Evolutionary conservation across 2,888 invertebrate genomes (phyloP).

Genomic region (Sabellastarte sp.): DNA sequence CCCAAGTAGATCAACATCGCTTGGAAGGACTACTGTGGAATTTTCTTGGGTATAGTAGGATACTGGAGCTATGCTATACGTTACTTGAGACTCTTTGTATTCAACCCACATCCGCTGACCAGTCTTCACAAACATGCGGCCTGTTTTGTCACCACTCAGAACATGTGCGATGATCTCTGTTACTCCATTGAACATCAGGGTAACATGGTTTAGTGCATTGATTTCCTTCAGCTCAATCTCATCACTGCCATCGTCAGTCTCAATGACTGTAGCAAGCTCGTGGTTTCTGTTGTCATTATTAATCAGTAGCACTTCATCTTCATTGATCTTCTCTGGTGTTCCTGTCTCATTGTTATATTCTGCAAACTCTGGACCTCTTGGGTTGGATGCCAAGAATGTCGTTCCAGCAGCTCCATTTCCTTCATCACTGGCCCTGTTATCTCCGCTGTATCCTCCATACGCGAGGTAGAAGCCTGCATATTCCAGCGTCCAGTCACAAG

Average conservation of each 20-base stretch:
- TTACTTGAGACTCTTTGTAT: constrained; percentile 34
- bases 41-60: constrained; percentile 36
- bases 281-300: constrained; percentile 42
- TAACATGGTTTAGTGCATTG: constrained; percentile 35
- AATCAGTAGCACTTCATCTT: constrained; percentile 31
- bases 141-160: constrained; percentile 40
- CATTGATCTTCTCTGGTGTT: constrained; percentile 28
- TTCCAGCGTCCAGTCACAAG: constrained; percentile 35
- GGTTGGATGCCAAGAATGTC: constrained; percentile 34
- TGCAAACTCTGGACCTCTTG: constrained; percentile 16
- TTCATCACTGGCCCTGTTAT: constrained; percentile 13
- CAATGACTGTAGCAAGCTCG: constrained; percentile 35
- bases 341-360: constrained; percentile 19
- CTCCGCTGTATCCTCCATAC: constrained; percentile 31
- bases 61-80: constrained; percentile 44
- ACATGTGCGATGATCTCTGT: constrained; percentile 33
- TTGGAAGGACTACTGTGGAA: constrained; percentile 35
- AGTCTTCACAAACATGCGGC: constrained; percentile 32
- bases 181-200: constrained; percentile 32
- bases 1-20: constrained; percentile 37
- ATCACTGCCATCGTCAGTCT: constrained; percentile 26
- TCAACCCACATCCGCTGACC: constrained; percentile 36
- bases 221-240: constrained; percentile 36
- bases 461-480: constrained; percentile 33
- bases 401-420: constrained; percentile 38